phyloP scores from a whole-genome alignment of 1,140 invertebrate species.

The Drosophila parabipectinata region DNA sequence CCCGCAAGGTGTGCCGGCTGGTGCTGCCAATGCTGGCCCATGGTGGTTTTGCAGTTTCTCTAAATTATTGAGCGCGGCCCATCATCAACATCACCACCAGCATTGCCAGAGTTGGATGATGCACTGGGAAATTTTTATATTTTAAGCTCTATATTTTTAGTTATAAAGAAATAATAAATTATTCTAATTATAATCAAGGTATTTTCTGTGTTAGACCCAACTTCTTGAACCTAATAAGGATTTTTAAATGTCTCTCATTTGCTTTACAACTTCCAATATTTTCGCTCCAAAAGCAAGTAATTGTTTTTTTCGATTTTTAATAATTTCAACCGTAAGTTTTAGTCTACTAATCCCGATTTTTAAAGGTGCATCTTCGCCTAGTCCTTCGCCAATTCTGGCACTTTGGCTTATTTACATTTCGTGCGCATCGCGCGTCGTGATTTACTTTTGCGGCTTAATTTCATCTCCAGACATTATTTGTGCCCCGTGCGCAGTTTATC shows the following conservation, averaged over 20 bases:
- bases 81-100: slow-evolving; percentile 43
- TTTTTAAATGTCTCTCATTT: not conserved
- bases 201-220: too few species aligned
- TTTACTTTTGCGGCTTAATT: slow-evolving; percentile 83
- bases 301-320: not conserved
- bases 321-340: not conserved
- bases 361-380: not conserved
- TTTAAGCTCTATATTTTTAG: not conserved
- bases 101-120: slow-evolving; percentile 19
- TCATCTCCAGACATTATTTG: slow-evolving; percentile 81
- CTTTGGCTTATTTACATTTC: slow-evolving; percentile 75
- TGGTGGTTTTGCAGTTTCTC: slow-evolving; percentile 64
- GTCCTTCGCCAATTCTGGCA: not conserved
- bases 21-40: slow-evolving; percentile 10
- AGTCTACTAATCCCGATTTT: not conserved
- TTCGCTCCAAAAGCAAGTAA: not conserved
- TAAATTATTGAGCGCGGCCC: slow-evolving; percentile 76
- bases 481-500: slow-evolving; percentile 75
- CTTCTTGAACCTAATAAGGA: too few species aligned
- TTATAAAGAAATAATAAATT: not conserved
- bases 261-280: not conserved
- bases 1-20: slow-evolving; percentile 55
- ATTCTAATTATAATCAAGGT: too few species aligned
- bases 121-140: not conserved
- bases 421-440: slow-evolving; percentile 75